Conservation (phyloP, 2,113 vertebrate genomes). For the Bombycilla garrulus region DNA sequence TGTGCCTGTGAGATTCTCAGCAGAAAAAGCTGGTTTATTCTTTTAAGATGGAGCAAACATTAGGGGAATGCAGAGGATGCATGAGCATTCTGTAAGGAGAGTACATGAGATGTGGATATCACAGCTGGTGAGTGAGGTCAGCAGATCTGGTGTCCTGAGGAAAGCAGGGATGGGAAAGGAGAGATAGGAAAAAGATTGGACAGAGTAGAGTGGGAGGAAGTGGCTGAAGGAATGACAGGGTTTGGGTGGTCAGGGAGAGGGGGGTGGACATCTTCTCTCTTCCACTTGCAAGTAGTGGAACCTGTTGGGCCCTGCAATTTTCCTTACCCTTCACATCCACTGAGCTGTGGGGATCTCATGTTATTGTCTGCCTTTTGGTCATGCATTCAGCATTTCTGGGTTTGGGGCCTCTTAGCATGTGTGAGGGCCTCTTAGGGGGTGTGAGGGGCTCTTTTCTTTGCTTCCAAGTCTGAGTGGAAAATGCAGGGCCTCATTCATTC, state of each 20-base stretch:
- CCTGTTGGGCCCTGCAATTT: neutral
- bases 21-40: neutral
- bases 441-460: neutral
- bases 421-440: neutral
- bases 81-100: neutral
- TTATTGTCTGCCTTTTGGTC: neutral
- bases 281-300: neutral
- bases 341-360: neutral
- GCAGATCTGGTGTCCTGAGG: neutral
- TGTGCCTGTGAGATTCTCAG: neutral
- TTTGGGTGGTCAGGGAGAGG: neutral
- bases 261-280: neutral
- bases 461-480: neutral
- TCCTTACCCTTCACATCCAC: neutral
- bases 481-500: neutral
- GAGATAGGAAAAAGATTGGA: neutral
- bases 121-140: neutral
- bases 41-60: neutral
- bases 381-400: neutral
- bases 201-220: neutral
- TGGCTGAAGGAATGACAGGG: neutral
- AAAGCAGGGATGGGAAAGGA: neutral
- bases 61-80: neutral
- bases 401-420: neutral
- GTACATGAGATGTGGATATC: neutral